Base-by-base conservation (phyloP, 2,888 invertebrate species). In the Congeria kusceri region DNA sequence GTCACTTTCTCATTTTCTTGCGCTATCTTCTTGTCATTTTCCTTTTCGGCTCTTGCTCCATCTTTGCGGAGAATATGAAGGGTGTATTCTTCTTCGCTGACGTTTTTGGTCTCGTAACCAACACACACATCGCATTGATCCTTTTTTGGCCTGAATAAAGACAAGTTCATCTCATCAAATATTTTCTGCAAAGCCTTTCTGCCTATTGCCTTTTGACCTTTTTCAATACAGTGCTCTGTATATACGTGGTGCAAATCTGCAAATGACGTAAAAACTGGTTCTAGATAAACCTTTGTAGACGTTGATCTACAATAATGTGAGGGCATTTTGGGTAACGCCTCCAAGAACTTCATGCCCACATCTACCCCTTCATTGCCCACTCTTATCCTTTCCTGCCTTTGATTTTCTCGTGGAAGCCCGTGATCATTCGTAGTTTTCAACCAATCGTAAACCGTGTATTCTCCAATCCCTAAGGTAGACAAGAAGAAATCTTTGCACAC, bases 391-490 rank as follows among this genome's bases (percentile, higher is more conserved):
- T n/a, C n/a, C n/a, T n/a, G n/a, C n/a, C n/a, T n/a, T n/a, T 18
- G 29, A 66, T 29, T 66, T 47, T 47, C 47, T 20, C n/a, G n/a
- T n/a, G n/a, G n/a, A n/a, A 23, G 64, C 47, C 27, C 13, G 15
- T 47, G 47, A 11, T 18, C 25, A 47, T 18, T 18, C 27, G 11
- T 44, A 47, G 5, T n/a, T n/a, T n/a, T n/a, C n/a, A n/a, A n/a
- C 74, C 74, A 74, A 15, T 64, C 53, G 32, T 73, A 73, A 20
- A 67, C 49, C n/a, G 67, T 73, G 49, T 73, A 49, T 25, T 73
- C 66, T 61, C 27, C 61, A n/a, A 73, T 13, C 13, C 23, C 23
- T 7, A 73, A n/a, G 23, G 73, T 73, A 7, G 73, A 28, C 20
- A 73, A 58, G 27, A 73, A 59, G 25, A 73, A 62, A 4, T 49